Percentiles rank a stretch among this genome's conserved stretches.
These are phyloP conservation scores for Pedionomus torquatus DNA, from an alignment of 2,113 vertebrate genomes.

Conservation along the genomic window DNA sequence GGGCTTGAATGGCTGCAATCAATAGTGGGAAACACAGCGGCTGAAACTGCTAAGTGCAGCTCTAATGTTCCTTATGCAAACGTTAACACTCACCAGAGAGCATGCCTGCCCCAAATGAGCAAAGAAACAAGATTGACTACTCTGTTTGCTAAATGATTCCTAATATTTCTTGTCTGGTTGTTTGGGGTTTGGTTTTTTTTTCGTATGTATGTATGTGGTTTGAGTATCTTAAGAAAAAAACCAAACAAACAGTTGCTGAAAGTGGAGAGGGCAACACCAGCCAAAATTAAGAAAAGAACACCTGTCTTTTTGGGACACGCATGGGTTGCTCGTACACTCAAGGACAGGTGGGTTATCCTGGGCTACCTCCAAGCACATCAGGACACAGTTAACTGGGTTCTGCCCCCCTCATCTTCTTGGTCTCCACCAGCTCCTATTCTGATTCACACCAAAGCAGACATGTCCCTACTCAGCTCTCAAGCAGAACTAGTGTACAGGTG, in stretches of 20 bases:
- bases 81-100: neutral
- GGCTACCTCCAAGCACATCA: neutral
- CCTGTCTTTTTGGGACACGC: neutral
- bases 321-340: fast-evolving
- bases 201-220: neutral
- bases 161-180: neutral
- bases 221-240: neutral
- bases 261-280: neutral
- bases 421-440: too few relatives aligned
- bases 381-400: neutral
- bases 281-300: neutral
- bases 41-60: constrained; percentile 3
- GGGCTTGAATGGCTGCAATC: constrained; percentile 4
- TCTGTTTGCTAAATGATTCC: neutral
- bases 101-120: neutral
- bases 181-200: neutral
- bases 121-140: neutral
- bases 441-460: neutral
- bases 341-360: neutral
- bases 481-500: neutral
- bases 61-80: constrained; percentile 17
- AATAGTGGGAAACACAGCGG: neutral
- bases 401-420: neutral
- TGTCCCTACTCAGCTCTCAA: neutral
- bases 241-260: neutral